These are phyloP conservation scores for Scartelaos histophorus DNA, from an alignment of 2,113 vertebrate species.

Conservation along the genomic window DNA sequence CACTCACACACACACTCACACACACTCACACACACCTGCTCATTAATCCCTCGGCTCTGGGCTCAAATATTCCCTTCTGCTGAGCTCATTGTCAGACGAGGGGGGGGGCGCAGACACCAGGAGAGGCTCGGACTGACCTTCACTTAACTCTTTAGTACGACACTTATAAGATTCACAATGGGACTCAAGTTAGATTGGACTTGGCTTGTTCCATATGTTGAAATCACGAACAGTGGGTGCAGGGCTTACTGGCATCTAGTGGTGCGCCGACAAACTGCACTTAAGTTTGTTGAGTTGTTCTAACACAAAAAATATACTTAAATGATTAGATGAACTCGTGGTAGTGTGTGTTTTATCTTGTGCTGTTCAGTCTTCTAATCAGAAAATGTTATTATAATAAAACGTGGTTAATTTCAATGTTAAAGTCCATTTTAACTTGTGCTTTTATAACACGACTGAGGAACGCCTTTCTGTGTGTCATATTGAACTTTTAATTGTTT, in stretches of 20 bases:
- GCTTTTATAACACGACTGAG: too few relatives aligned
- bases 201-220: background rate
- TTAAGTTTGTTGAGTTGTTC: background rate
- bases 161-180: background rate
- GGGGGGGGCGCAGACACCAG: constrained; percentile 1
- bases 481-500: too few relatives aligned
- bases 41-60: constrained; percentile 91
- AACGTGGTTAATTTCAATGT: too few relatives aligned
- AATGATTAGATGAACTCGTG: too few relatives aligned
- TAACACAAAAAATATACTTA: too few relatives aligned
- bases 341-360: too few relatives aligned
- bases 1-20: constrained; percentile 31
- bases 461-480: too few relatives aligned
- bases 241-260: constrained; percentile 7
- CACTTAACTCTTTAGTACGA: background rate
- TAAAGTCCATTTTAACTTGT: too few relatives aligned
- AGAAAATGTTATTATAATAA: too few relatives aligned
- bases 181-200: background rate
- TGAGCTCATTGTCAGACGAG: constrained; percentile 50
- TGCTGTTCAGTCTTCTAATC: too few relatives aligned
- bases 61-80: constrained; percentile 89
- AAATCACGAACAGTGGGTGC: background rate
- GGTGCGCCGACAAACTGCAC: background rate
- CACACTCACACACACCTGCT: constrained; percentile 71
- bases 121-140: constrained; percentile 34